These are phyloP conservation scores for Psittacara wagleri DNA, from an alignment of 2,113 vertebrate species.

Conservation along the genomic window DNA sequence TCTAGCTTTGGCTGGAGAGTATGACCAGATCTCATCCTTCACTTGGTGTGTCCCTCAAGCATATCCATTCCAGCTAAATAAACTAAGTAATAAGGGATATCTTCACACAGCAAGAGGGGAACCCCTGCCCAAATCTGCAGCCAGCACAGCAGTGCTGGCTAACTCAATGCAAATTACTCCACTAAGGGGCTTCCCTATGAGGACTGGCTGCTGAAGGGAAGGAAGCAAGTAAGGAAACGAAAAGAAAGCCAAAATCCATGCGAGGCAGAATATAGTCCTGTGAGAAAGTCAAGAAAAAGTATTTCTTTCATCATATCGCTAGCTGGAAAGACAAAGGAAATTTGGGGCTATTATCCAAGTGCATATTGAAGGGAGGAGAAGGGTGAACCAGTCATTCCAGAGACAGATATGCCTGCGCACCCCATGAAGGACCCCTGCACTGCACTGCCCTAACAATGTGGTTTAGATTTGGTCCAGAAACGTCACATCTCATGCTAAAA, in stretches of 20 bases:
- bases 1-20: background rate
- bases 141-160: background rate
- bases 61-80: background rate
- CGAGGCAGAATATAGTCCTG: accelerated
- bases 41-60: background rate
- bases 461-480: background rate
- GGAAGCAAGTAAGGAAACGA: background rate
- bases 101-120: background rate
- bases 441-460: background rate
- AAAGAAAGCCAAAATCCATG: background rate
- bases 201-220: background rate
- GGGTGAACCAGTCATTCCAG: background rate
- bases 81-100: background rate
- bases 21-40: background rate
- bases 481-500: background rate
- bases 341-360: background rate
- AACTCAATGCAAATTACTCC: background rate
- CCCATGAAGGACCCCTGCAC: background rate
- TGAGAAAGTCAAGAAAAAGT: background rate
- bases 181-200: background rate
- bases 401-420: accelerated
- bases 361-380: background rate
- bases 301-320: background rate
- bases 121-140: background rate
- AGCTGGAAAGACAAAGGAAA: background rate